Base-by-base conservation (phyloP, 2,113 vertebrate genomes). In the Chamaea fasciata region DNA sequence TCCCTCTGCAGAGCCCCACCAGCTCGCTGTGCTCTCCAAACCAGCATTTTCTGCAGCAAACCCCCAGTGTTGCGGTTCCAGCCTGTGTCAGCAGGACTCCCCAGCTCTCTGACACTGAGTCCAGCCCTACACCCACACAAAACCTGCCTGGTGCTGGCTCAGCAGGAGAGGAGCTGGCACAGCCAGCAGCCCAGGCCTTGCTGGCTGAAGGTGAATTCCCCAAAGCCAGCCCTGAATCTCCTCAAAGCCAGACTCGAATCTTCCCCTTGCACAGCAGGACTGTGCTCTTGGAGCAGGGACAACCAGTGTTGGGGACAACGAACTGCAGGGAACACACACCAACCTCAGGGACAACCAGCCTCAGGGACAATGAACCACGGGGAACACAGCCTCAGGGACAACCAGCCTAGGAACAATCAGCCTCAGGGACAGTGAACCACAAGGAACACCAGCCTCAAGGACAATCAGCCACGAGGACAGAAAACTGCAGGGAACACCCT, bases 291-390 rank as follows among this genome's bases (percentile, higher is more conserved):
- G 55, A 47, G 37, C 37, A 13, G 11, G 39, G 76, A 41, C 30
- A 11, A 3, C 28, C 60, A 24, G 20, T 23, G 15, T 0, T 35
- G 20, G 44, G 46, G 46, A 44, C 56, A 35, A 42, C 0, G 0
- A 74, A 24, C 5, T 7, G 5, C 10, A 21, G 26, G 31, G 19
- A 69, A 3, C 11, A 49, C 10, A 3, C 11, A 49, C 10, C 16
- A 62, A 0, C 9, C n/a, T 33, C 28, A 27, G 52, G 33, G 23
- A 73, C 12, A 26, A 15, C 6, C 18, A 57, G 0, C 5, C 0
- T 1, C 33, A 28, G 28, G 63, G 19, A 82, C 41, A 56, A 23
- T 2, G 26, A 28, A 13, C 31, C 39, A 10, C 24, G 16, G 11
- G 39, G 31, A 46, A 26, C 30, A 28, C 74, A 76, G 0, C 21